A percentile compares a stretch with the other conserved stretches of the same genome.
Conservation (phyloP, 1,140 invertebrate genomes). For the Drepana arcuata region DNA sequence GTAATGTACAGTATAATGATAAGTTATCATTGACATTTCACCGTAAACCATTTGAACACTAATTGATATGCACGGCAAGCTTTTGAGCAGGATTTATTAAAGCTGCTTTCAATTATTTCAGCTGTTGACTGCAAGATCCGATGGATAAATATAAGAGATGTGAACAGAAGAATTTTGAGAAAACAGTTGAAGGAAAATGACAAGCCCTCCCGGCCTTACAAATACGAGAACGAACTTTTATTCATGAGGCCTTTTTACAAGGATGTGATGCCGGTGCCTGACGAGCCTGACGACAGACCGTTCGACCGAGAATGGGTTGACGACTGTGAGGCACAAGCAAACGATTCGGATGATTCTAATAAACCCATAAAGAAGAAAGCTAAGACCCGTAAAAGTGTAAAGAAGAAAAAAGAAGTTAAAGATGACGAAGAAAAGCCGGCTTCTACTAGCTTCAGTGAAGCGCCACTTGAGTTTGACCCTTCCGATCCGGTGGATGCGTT, state of each 20-base stretch:
- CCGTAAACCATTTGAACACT: no score
- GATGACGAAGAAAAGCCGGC: constrained; percentile 26
- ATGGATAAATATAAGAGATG: constrained; percentile 65
- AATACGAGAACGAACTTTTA: constrained; percentile 48
- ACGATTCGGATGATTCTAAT: constrained; percentile 27
- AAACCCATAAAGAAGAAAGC: constrained; percentile 23
- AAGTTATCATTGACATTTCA: no score
- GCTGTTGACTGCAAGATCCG: constrained; percentile 53
- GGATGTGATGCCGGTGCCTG: no score
- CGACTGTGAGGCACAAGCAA: constrained; percentile 20
- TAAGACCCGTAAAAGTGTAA: constrained; percentile 24
- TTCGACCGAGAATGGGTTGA: constrained; percentile 29
- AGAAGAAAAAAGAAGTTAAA: constrained; percentile 34
- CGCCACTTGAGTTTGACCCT: constrained; percentile 32
- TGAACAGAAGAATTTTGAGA: constrained; percentile 44
- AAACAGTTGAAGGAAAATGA: constrained; percentile 27
- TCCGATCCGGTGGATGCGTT: constrained; percentile 57
- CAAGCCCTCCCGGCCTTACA: constrained; percentile 27
- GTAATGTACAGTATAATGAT: no score
- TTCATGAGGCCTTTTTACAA: constrained; percentile 50
- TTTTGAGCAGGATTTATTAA: no score
- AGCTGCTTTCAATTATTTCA: no score
- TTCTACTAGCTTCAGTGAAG: constrained; percentile 19
- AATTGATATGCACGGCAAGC: no score
- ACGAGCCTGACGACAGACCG: constrained; percentile 11